Evolutionary conservation across 2,888 invertebrate species (phyloP).

Genomic region (Heteromyza rotundicornis): DNA sequence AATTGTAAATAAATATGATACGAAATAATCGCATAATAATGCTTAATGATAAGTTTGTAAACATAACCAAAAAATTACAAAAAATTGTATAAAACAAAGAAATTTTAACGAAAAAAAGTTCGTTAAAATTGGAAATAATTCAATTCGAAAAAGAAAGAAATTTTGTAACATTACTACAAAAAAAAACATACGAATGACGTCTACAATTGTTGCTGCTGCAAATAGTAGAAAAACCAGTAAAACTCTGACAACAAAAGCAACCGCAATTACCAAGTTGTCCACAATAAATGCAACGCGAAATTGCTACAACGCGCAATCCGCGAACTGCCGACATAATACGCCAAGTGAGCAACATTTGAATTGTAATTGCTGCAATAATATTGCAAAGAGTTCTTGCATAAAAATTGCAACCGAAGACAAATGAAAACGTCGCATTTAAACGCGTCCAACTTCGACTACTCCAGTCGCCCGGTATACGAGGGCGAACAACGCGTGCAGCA

Average conservation of each 20-base stretch:
- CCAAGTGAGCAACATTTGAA: not conserved
- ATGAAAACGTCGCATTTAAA: conserved; percentile 58
- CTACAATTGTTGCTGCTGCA: not conserved
- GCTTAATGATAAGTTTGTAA: not conserved
- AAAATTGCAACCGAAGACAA: conserved; percentile 43
- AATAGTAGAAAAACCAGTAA: conserved; percentile 13
- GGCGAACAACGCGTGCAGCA: conserved; percentile 33
- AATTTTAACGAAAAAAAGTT: not conserved
- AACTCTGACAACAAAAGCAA: conserved; percentile 16
- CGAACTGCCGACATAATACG: conserved; percentile 21
- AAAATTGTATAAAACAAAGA: not conserved
- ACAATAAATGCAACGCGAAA: conserved; percentile 9
- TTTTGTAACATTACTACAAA: not conserved
- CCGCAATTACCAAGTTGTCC: conserved; percentile 12
- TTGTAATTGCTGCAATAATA: conserved; percentile 26
- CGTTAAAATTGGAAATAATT: not conserved
- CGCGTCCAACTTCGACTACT: conserved; percentile 58
- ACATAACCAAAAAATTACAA: no score
- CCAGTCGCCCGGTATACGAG: conserved; percentile 47
- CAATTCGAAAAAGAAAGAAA: not conserved
- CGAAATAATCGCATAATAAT: not conserved
- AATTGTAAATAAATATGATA: not conserved
- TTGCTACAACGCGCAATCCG: conserved; percentile 5
- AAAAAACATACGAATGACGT: not conserved
- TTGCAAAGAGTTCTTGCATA: conserved; percentile 43